Conservation (phyloP, 2,888 invertebrate genomes). For the Pemphredon lugubris region DNA sequence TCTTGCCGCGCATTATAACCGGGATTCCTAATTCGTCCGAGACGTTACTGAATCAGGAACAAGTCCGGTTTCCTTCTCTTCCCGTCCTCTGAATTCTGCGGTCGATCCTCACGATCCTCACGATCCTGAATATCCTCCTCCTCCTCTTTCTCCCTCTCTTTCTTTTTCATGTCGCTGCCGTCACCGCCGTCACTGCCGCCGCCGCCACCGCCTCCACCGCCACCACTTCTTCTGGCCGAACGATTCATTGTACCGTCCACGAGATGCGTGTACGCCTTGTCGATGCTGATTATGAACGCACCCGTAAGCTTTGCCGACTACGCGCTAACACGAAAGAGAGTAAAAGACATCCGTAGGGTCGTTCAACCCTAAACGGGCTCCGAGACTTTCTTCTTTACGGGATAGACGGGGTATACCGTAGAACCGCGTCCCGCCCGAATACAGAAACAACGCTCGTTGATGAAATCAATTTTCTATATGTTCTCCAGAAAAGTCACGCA, state of each 20-base stretch:
- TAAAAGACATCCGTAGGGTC: conserved; percentile 57
- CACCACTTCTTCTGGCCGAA: conserved; percentile 28
- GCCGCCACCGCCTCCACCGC: too few relatives aligned
- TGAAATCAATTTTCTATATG: too few relatives aligned
- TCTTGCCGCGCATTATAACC: conserved; percentile 49
- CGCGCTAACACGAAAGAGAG: conserved; percentile 54
- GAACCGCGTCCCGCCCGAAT: too few relatives aligned
- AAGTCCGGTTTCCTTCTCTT: conserved; percentile 58
- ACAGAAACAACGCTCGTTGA: too few relatives aligned
- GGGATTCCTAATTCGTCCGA: conserved; percentile 52
- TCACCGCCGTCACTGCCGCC: conserved; percentile 16
- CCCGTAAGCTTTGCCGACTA: conserved; percentile 66
- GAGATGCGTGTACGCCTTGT: conserved; percentile 69
- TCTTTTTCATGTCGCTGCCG: conserved; percentile 18
- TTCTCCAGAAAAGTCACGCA: too few relatives aligned
- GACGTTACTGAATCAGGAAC: conserved; percentile 60
- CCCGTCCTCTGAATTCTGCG: conserved; percentile 42
- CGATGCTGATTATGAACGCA: conserved; percentile 74
- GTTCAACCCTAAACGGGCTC: conserved; percentile 63
- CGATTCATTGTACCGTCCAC: conserved; percentile 59
- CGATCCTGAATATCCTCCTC: conserved; percentile 60
- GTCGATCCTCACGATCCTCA: conserved; percentile 53
- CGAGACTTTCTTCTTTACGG: conserved; percentile 43
- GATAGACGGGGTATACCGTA: too few relatives aligned
- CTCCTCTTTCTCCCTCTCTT: conserved; percentile 32